Evolutionary conservation across 2,888 invertebrate genomes (phyloP), one percentile per base, ranked within the genome.

Genomic region (Microplitis deprimator): DNA sequence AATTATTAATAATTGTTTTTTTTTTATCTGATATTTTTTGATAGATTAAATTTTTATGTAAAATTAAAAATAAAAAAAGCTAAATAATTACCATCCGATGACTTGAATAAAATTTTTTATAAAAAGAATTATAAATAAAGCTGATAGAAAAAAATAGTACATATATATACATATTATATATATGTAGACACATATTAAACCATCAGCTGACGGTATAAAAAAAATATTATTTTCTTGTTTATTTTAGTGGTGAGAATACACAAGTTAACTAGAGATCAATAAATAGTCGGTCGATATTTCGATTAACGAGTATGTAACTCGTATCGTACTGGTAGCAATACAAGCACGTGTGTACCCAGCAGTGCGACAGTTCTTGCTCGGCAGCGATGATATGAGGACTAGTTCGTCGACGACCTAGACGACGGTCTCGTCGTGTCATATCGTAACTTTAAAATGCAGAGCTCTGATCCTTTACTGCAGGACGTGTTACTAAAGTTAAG

Each of bases 211-310:
- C 59, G 29, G 29, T 4, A 29, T 29, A 29, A 67, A 64, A 64
- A n/a, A 20, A 39, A 73, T 65, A 67, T 39, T 68, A 72, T 60
- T 67, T 61, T 6, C 13, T n/a, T 17, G 59, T 72, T 40, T 61
- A 76, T 72, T 40, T 41, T 67, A 71, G 67, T 17, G 7, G 41
- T 70, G 67, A 61, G 41, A 62, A 50, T 6, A 64, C 38, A 40
- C 62, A 68, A 77, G 68, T 74, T 68, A 72, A 71, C 60, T 59
- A 60, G 38, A 16, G 60, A 73, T 64, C 73, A 38, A 67, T 60
- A 73, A 73, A 59, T 65, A 50, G 20, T 17, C 38, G 60, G 17
- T 73, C 59, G 67, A 67, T 67, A 60, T 67, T 59, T 50, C 17
- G 67, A 67, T 67, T 38, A 73, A 73, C n/a, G 8, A 50, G 17